Base-by-base conservation (phyloP, 35 echinoderm and acorn worm genomes). In the Heliocidaris tuberculata region DNA sequence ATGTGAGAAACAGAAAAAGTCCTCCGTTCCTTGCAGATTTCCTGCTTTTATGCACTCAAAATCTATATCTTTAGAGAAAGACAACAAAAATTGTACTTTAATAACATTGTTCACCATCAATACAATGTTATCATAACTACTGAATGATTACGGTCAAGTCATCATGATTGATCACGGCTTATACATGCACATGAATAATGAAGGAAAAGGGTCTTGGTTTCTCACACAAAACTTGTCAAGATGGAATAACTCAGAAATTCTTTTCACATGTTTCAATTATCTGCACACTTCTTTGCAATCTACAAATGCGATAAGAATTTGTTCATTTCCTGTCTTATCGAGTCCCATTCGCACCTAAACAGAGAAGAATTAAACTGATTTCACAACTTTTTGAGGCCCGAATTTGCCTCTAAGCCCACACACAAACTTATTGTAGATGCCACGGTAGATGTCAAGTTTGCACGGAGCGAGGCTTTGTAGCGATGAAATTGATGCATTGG, bases 401-500 rank as follows among this genome's bases (percentile, higher is more conserved):
- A 78, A 78, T 78, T 78, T 78, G 65, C 65, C 65, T 78, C 21
- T 78, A 78, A 78, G 65, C 65, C 65, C 65, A 78, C 65, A 78
- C 65, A 78, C 19, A n/a, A 78, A 78, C 65, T 78, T 78, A 78
- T 78, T 78, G 65, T 78, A 78, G 65, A 78, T 78, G 65, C 21
- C 21, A 78, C 65, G 65, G 65, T 24, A 3, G 65, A 78, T 78
- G 65, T 78, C 65, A 78, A 24, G 65, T 19, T 78, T 6, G 19
- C 65, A n/a, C 21, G 65, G 65, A 78, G 15, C 65, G 2, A 78
- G 65, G 7, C 65, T 78, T 78, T 78, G 65, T 78, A 21, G 65
- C 27, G 0, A 27, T 78, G 65, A 78, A n/a, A 78, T n/a, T 78
- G 65, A 78, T 78, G 65, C 21, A 78, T 78, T 5, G 65, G 65